Evolutionary conservation across 2,113 vertebrate species (phyloP).

Genomic region (Bufo gargarizans): DNA sequence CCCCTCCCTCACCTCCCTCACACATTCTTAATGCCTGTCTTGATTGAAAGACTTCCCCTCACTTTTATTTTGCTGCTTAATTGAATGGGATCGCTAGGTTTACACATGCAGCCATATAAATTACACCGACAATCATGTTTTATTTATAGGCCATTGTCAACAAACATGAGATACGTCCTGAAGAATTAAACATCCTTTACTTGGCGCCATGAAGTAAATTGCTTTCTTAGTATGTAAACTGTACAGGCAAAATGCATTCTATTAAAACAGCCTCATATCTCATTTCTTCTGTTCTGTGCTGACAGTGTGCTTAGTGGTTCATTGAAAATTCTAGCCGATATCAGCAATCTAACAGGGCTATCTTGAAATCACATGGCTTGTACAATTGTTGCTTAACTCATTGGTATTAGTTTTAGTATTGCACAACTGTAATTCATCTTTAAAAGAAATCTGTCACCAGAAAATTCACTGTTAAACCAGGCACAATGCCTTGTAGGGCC

Average conservation of each 20-base stretch:
- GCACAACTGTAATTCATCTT: neutral
- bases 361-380: constrained; percentile 6
- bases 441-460: neutral
- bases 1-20: constrained; percentile 9
- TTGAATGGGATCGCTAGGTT: constrained; percentile 53
- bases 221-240: constrained; percentile 52
- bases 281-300: constrained; percentile 34
- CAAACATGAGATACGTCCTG: constrained; percentile 53
- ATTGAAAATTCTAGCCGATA: constrained; percentile 37
- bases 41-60: constrained; percentile 50
- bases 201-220: constrained; percentile 49
- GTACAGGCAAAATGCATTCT: constrained; percentile 32
- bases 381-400: neutral
- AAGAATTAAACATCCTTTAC: constrained; percentile 56
- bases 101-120: constrained; percentile 55
- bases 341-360: constrained; percentile 22
- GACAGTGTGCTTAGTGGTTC: constrained; percentile 33
- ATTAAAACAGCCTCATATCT: constrained; percentile 47
- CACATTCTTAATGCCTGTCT: constrained; percentile 14
- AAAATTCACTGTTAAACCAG: too few relatives aligned
- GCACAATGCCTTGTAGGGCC: too few relatives aligned
- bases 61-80: constrained; percentile 48
- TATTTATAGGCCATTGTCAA: constrained; percentile 54
- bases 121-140: constrained; percentile 53
- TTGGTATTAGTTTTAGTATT: neutral